Evolutionary conservation across 2,888 invertebrate genomes (phyloP), one percentile per base, ranked within the genome.

Genomic region (Orthosia gothica): DNA sequence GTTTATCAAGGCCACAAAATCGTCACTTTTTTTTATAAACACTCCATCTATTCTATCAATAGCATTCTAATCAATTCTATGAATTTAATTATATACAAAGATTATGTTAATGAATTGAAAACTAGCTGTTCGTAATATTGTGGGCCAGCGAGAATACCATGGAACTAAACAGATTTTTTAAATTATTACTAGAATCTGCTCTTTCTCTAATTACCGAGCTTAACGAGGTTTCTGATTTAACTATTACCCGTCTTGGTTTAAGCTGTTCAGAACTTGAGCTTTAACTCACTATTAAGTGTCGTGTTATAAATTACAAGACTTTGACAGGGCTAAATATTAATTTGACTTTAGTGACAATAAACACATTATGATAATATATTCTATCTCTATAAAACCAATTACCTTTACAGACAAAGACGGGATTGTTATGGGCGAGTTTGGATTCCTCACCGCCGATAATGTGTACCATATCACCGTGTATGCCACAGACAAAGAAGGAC

Each of bases 391-490:
- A n/a, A 73, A 68, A 74, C 18, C 45, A 20, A 50, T 83, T 62
- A 55, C 70, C 16, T 61, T 93, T 93, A 83, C 94, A 98, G 98
- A 98, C 95, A 97, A 97, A 88, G 97, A 97, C 77, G 98, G 98
- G 15, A 97, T 98, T 69, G 97, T 98, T 68, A 98, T 97, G 97
- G 98, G 98, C 59, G 98, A 98, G 93, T 98, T 98, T 88, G 98
- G 98, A 20, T 98, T 98, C 90, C 97, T 98, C 87, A 98, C 98
- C 0, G 98, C 98, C 18, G 98, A 98, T 93, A 98, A 98, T 3
- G 97, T 98, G 23, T 98, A 98, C 90, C 98, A 98, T 89, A 98
- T 98, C 26, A 98, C 98, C 0, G 98, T 98, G 0, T 98, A 98
- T 89, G 98, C 98, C 0, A 98, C 98, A 0, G 98, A 98, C 88